Evolutionary conservation across 2,888 invertebrate genomes (phyloP), one percentile per base, ranked within the genome.

Genomic region (Apotomis capreana): DNA sequence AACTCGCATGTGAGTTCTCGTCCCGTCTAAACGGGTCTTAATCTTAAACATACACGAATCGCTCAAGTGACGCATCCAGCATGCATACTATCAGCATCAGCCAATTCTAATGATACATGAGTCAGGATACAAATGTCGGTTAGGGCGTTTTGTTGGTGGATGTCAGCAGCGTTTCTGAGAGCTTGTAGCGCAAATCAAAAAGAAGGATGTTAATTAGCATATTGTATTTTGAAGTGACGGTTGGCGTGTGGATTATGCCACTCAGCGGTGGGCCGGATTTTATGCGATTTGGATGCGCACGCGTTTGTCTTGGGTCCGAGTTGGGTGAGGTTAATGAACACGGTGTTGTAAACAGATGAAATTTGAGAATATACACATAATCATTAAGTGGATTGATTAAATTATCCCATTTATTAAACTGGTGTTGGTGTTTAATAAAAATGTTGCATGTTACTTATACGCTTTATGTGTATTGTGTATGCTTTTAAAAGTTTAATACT

Each of bases 211-310:
- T 92, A 92, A 93, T 93, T 92, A 92, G 92, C 93, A 93, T 93
- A 92, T 92, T 92, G 91, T 89, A 89, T 89, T 92, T 90, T 90
- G 89, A 92, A 90, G 91, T 92, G 92, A 92, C 87, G 91, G 89
- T 89, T 90, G 84, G 89, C 87, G 89, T 89, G 88, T 83, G 86
- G 81, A 85, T 85, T 85, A 87, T 89, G 87, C 86, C 83, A 85
- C 90, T 87, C 91, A 89, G 90, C 88, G 92, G 91, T 91, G 90
- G 91, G 87, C 87, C 81, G 77, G 76, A 79, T 87, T 87, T 88
- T 88, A 85, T 84, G 84, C 81, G 80, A 77, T 78, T 79, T 88
- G 89, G 89, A 90, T 84, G 70, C 58, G 63, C 68, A n/a, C n/a
- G 54, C 51, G 62, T 46, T 61, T 57, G 62, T 13, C 60, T 72